Percentiles rank a stretch among this genome's conserved stretches.
Evolutionary conservation across 2,888 invertebrate species (phyloP).

Genomic region (Nomada fucata): DNA sequence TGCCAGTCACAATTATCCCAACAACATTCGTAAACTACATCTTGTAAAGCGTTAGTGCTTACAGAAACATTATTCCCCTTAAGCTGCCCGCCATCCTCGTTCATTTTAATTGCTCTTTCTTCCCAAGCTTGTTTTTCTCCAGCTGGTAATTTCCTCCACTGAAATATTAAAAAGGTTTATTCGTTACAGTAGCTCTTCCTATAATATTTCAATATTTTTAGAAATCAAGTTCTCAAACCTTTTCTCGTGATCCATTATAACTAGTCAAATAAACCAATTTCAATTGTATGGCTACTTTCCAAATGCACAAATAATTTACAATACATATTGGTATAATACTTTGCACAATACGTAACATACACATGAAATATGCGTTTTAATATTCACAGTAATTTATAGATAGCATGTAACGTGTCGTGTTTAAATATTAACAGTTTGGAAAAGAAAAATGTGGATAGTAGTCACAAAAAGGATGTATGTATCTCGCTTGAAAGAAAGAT

Average conservation of each 20-base stretch:
- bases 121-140: slow-evolving; percentile 97
- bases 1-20: slow-evolving; percentile 98
- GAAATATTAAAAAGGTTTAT: slow-evolving; percentile 73
- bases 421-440: slow-evolving; percentile 3
- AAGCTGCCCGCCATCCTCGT: slow-evolving; percentile 90
- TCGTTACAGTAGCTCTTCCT: slow-evolving; percentile 16
- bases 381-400: slow-evolving; percentile 15
- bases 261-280: slow-evolving; percentile 36
- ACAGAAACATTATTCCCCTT: slow-evolving; percentile 80
- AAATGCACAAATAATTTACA: slow-evolving; percentile 12
- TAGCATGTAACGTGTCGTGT: slow-evolving; percentile 17
- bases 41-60: slow-evolving; percentile 77
- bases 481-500: slow-evolving; percentile 61
- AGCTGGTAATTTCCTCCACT: slow-evolving; percentile 97
- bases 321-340: slow-evolving; percentile 7
- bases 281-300: slow-evolving; percentile 47
- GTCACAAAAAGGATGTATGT: slow-evolving; percentile 40
- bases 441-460: slow-evolving; percentile 36
- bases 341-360: too few species aligned
- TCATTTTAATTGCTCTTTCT: slow-evolving; percentile 94
- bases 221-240: slow-evolving; percentile 37
- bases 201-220: neutral
- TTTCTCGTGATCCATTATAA: slow-evolving; percentile 9
- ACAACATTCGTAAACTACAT: slow-evolving; percentile 91
- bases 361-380: slow-evolving; percentile 10